Conservation (phyloP, 2,797 vertebrate species). For the Threskiornis aethiopicus region DNA sequence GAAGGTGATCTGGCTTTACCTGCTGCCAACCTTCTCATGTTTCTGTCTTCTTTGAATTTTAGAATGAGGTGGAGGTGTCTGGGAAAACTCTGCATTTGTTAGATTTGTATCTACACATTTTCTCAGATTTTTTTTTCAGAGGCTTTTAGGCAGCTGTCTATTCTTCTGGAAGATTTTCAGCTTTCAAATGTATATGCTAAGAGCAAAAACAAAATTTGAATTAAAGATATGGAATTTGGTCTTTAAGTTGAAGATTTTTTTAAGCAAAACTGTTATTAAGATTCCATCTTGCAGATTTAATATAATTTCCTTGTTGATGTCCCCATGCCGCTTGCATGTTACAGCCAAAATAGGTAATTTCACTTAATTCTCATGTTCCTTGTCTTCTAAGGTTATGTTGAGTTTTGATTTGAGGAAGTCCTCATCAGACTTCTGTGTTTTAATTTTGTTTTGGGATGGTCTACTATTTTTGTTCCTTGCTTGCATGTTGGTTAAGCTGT, state of each 20-base stretch:
- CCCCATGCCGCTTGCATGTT: background rate
- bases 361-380: background rate
- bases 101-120: background rate
- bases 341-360: background rate
- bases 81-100: background rate
- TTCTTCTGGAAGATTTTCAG: background rate
- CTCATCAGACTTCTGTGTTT: background rate
- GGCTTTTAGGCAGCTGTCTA: background rate
- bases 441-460: background rate
- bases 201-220: background rate
- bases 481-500: background rate
- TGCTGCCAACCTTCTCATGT: background rate
- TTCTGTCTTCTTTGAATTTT: background rate
- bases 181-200: background rate
- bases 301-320: background rate
- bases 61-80: background rate
- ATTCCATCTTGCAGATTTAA: background rate
- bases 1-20: background rate
- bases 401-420: background rate
- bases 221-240: background rate
- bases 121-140: background rate
- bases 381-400: background rate
- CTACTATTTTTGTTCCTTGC: background rate
- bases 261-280: background rate
- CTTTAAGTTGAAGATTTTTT: background rate